Conservation (phyloP, 2,113 vertebrate genomes). For the Amphiprion ocellaris region DNA sequence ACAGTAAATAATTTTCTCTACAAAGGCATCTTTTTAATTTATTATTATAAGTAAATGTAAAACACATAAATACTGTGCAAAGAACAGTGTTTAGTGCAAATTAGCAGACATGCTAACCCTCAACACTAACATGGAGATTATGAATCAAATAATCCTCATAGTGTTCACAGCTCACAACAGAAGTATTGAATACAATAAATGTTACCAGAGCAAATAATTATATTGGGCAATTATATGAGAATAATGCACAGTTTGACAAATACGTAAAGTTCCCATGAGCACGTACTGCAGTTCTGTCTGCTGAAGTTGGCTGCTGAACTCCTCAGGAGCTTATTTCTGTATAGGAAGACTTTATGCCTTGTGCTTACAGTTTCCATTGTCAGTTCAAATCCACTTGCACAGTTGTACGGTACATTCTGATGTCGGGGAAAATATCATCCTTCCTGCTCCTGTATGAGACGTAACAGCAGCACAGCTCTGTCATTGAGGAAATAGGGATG, state of each 20-base stretch:
- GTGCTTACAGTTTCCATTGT: neutral
- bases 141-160: too few species aligned
- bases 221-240: neutral
- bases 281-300: neutral
- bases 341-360: neutral
- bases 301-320: neutral
- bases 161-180: neutral
- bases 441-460: conserved; percentile 1
- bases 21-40: too few species aligned
- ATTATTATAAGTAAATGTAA: too few species aligned
- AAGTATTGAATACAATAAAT: neutral
- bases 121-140: too few species aligned
- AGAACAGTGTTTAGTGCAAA: too few species aligned
- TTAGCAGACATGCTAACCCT: too few species aligned
- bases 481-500: conserved; percentile 13
- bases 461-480: conserved; percentile 4
- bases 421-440: conserved; percentile 7
- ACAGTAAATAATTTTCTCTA: too few species aligned
- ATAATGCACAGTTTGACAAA: neutral
- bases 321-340: neutral
- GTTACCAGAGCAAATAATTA: neutral
- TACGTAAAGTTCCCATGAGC: neutral
- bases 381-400: conserved; percentile 22
- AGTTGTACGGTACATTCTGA: neutral
- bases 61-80: too few species aligned